Percentiles rank a stretch among this genome's conserved stretches.
Conservation (phyloP, 1,140 invertebrate species). For the Harlomillsia oculata region DNA sequence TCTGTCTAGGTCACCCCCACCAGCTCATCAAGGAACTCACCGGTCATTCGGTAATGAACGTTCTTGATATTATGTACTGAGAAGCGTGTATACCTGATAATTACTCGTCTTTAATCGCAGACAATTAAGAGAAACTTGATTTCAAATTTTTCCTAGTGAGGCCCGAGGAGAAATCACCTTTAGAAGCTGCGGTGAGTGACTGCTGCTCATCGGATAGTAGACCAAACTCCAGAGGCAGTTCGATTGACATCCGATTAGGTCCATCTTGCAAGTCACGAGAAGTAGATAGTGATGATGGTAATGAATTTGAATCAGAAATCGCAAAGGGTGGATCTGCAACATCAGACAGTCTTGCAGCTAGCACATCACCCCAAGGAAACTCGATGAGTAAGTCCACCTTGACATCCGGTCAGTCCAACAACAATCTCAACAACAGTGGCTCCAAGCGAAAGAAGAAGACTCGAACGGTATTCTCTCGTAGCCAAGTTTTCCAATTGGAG, state of each 20-base stretch:
- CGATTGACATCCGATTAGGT: conserved; percentile 31
- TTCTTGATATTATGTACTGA: background rate
- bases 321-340: conserved; percentile 23
- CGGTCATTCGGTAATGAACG: conserved; percentile 28
- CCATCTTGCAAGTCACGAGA: conserved; percentile 12
- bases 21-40: conserved; percentile 34
- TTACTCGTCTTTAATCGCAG: background rate
- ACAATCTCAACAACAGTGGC: conserved; percentile 20
- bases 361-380: conserved; percentile 20
- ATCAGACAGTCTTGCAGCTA: conserved; percentile 19
- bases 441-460: conserved; percentile 93
- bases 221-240: conserved; percentile 34
- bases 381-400: conserved; percentile 24
- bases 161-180: conserved; percentile 27
- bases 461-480: conserved; percentile 88
- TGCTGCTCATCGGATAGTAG: conserved; percentile 33
- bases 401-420: conserved; percentile 19
- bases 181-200: conserved; percentile 27
- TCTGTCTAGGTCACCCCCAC: conserved; percentile 30
- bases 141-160: conserved; percentile 16
- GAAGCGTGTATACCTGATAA: background rate
- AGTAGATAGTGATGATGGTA: conserved; percentile 32
- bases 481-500: conserved; percentile 83
- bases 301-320: conserved; percentile 31
- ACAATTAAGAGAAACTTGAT: background rate